Evolutionary conservation across 2,113 vertebrate species (phyloP).

Genomic region (Lucifuga dentata): DNA sequence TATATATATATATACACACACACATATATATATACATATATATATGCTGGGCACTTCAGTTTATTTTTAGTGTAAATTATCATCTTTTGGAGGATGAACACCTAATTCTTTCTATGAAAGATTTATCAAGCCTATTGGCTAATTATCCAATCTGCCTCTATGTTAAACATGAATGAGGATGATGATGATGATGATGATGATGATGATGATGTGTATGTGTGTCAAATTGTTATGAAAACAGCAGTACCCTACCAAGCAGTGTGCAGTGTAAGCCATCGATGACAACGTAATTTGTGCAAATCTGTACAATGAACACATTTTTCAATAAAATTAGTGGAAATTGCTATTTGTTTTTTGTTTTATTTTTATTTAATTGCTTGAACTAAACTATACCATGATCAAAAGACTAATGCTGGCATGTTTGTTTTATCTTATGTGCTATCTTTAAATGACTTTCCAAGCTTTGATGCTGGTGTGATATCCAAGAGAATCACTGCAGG

Average conservation of each 20-base stretch:
- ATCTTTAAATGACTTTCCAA: too few species aligned
- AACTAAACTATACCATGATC: too few species aligned
- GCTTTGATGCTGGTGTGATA: too few species aligned
- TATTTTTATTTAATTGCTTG: background rate
- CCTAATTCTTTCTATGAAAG: constrained; percentile 84
- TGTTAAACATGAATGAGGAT: constrained; percentile 33
- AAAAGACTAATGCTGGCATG: too few species aligned
- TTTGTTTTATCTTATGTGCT: too few species aligned
- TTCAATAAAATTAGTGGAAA: constrained; percentile 45
- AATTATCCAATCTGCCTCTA: constrained; percentile 43
- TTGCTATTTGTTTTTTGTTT: background rate
- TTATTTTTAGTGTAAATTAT: constrained; percentile 3
- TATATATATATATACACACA: too few species aligned
- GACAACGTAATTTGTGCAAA: constrained; percentile 26
- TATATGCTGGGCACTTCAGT: background rate
- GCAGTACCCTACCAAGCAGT: constrained; percentile 10
- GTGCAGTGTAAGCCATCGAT: constrained; percentile 23
- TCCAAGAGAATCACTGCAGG: too few species aligned
- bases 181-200: too few species aligned
- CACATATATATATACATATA: too few species aligned
- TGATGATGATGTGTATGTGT: background rate
- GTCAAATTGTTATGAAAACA: background rate
- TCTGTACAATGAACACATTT: constrained; percentile 35
- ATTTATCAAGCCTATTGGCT: constrained; percentile 55
- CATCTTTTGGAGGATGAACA: constrained; percentile 39